phyloP scores from a whole-genome alignment of 2,113 vertebrate species.

The Antennarius striatus region DNA sequence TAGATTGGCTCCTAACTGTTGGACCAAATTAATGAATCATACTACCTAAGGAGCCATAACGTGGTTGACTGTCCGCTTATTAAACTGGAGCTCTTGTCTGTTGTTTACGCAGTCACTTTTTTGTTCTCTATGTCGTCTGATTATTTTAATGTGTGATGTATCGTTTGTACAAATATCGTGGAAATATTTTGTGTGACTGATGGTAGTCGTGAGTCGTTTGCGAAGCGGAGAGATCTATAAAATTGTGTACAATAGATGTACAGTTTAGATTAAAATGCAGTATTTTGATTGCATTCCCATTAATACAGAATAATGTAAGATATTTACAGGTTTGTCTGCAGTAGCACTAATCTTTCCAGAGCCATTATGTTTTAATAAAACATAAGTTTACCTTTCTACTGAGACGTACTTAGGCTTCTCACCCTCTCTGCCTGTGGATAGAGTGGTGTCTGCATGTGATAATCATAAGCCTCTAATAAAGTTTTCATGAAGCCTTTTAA shows the following conservation, averaged over 20 bases:
- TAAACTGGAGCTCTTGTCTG: constrained; percentile 20
- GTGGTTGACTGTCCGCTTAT: constrained; percentile 18
- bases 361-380: constrained; percentile 68
- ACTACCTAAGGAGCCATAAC: constrained; percentile 17
- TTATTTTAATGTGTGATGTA: constrained; percentile 36
- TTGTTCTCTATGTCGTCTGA: constrained; percentile 12
- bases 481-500: constrained; percentile 48
- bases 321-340: constrained; percentile 64
- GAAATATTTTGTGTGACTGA: constrained; percentile 34
- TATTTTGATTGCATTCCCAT: constrained; percentile 80
- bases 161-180: constrained; percentile 30
- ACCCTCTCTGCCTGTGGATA: constrained; percentile 59
- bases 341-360: constrained; percentile 61
- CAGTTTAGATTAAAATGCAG: constrained; percentile 70
- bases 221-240: constrained; percentile 32
- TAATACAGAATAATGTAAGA: constrained; percentile 62
- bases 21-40: constrained; percentile 54
- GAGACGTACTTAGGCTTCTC: constrained; percentile 48
- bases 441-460: constrained; percentile 68
- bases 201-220: constrained; percentile 30
- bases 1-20: constrained; percentile 28
- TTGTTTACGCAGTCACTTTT: constrained; percentile 21
- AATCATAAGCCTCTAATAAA: constrained; percentile 74
- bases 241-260: constrained; percentile 73
- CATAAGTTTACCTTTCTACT: constrained; percentile 68